Percentiles rank a stretch among this genome's conserved stretches.
These are phyloP conservation scores for Tadarida brasiliensis DNA, from an alignment of 2,797 vertebrate genomes.

Conservation along the genomic window DNA sequence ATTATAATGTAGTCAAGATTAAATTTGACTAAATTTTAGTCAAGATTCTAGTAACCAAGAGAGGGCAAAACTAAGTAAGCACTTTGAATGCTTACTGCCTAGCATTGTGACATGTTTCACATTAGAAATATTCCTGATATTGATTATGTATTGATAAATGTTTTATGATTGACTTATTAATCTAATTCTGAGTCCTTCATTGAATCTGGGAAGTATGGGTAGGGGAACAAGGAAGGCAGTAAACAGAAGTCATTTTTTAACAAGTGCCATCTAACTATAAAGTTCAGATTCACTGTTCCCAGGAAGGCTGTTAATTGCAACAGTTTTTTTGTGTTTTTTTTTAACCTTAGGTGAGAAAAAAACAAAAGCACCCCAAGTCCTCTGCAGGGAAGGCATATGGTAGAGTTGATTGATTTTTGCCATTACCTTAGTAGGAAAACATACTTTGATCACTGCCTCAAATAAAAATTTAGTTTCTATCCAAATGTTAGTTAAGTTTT, in stretches of 20 bases:
- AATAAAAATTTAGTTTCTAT: background rate
- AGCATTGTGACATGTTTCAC: background rate
- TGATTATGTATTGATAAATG: background rate
- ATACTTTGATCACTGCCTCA: background rate
- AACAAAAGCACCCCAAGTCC: background rate
- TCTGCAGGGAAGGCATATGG: background rate
- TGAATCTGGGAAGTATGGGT: background rate
- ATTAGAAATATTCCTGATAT: background rate
- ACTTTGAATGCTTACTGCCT: background rate
- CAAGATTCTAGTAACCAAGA: background rate
- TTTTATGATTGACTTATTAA: background rate
- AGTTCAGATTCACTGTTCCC: background rate
- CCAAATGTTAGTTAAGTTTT: slow-evolving; percentile 9
- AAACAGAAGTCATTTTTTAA: background rate
- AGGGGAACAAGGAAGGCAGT: background rate
- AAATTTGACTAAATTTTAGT: slow-evolving; percentile 4
- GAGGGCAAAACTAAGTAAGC: background rate
- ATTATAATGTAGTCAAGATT: background rate
- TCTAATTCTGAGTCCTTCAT: slow-evolving; percentile 26
- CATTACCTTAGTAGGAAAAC: background rate
- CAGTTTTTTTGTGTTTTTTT: too few relatives aligned
- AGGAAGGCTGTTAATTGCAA: background rate
- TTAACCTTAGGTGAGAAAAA: background rate
- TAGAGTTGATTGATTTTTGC: background rate
- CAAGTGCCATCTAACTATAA: background rate